Evolutionary conservation across 2,113 vertebrate species (phyloP), one percentile per base, ranked within the genome.

Genomic region (Centropristis striata): DNA sequence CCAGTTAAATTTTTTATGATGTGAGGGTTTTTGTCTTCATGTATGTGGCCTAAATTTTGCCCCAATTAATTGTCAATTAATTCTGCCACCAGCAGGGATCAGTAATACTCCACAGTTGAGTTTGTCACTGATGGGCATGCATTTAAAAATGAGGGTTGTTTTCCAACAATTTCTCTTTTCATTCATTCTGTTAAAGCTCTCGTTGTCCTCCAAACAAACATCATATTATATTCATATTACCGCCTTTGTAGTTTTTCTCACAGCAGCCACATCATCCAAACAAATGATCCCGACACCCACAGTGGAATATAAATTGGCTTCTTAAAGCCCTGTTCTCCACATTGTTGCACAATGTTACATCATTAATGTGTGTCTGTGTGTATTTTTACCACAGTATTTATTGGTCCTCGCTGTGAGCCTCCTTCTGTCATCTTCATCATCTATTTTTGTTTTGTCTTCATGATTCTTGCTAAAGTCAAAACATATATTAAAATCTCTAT

Each of bases 261-360:
- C n/a, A 47, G 39, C 57, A 53, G 23, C 49, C 15, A 42, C 64
- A 14, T 39, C 27, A 14, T 6, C 21, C 12, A 11, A 2, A 18
- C 16, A 37, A 67, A 51, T 18, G 32, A 49, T 59, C 14, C 3
- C 51, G 2, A 42, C 15, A 1, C 36, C 41, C 41, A 47, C 27
- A 27, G 50, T 18, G 21, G 27, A 37, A n/a, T 10, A 47, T n/a
- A 2, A 44, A 23, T 46, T 12, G 21, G 37, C 42, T 55, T 50
- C 67, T 39, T 36, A 14, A 58, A 59, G 49, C 32, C 18, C 8
- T 0, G 37, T 46, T 55, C 15, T 60, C 3, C 27, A 72, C 54
- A 63, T 4, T 57, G 18, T 80, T 85, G 36, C 66, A 80, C 18
- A 36, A 55, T 57, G 49, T 76, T 75, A 32, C 68, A 64, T 77